A percentile compares a stretch with the other conserved stretches of the same genome.
These are phyloP conservation scores for Akabosia matsudoensis DNA, from an alignment of 1,140 invertebrate genomes.

Conservation along the genomic window DNA sequence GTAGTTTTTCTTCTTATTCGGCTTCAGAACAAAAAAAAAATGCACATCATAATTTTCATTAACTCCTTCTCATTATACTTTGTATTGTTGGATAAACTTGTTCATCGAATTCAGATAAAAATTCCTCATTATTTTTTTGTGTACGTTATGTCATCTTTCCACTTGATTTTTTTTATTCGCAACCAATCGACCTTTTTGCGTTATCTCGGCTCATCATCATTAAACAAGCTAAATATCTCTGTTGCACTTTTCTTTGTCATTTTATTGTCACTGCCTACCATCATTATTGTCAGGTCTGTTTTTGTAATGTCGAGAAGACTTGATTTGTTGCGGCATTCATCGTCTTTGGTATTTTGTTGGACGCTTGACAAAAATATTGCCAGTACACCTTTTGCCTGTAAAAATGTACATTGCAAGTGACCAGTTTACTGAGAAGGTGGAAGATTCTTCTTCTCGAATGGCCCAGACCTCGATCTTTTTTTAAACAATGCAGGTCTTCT, in stretches of 20 bases:
- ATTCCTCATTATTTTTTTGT: too few species aligned
- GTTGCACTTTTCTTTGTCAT: neutral
- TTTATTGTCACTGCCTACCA: constrained; percentile 5
- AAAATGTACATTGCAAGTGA: too few species aligned
- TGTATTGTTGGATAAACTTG: neutral
- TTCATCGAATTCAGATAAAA: constrained; percentile 1
- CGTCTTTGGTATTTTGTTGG: too few species aligned
- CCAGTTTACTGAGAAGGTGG: neutral
- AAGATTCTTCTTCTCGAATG: constrained; percentile 1
- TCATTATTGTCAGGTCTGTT: neutral
- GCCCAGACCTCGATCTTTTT: constrained; percentile 18
- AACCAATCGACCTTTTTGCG: constrained; percentile 11
- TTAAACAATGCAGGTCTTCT: neutral
- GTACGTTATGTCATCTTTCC: constrained; percentile 12
- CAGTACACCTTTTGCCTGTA: too few species aligned
- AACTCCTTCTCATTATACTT: neutral
- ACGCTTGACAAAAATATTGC: neutral
- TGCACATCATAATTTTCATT: neutral
- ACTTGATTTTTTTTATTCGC: neutral
- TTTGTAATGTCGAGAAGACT: too few species aligned
- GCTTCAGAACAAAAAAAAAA: neutral
- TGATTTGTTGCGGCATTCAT: neutral
- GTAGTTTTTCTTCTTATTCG: neutral
- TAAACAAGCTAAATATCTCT: neutral
- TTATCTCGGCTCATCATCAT: neutral